Conservation (phyloP, 2,888 invertebrate genomes). For the Caenorhabditis imperialis region DNA sequence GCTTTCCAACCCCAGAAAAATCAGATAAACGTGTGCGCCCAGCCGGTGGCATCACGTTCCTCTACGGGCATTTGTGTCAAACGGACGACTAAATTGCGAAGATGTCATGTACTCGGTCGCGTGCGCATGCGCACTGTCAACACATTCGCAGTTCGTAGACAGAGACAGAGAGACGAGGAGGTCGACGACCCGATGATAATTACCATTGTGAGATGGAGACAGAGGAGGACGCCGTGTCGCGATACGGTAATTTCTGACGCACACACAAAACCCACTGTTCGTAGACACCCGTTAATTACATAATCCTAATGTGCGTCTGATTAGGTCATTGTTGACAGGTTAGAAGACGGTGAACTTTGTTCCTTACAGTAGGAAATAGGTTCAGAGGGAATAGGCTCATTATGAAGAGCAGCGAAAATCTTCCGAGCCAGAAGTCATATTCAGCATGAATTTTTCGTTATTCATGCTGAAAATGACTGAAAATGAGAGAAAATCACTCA, state of each 20-base stretch:
- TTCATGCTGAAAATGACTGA: no score
- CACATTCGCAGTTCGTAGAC: conserved; percentile 38
- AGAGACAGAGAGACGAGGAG: conserved; percentile 1
- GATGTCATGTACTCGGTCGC: conserved; percentile 44
- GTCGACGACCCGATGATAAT: conserved; percentile 50
- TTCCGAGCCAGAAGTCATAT: no score
- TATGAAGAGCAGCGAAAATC: no score
- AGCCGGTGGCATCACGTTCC: conserved; percentile 7
- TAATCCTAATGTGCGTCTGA: conserved; percentile 51
- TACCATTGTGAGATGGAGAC: conserved; percentile 38
- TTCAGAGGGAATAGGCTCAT: no score
- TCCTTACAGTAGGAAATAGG: no score
- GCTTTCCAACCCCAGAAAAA: not conserved
- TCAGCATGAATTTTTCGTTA: no score
- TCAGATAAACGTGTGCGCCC: conserved; percentile 5
- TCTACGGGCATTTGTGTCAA: conserved; percentile 39
- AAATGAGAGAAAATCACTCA: no score
- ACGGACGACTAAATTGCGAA: conserved; percentile 27
- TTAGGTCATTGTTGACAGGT: conserved; percentile 18
- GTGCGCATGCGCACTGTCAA: conserved; percentile 36
- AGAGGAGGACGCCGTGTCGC: not conserved
- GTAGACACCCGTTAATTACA: conserved; percentile 49
- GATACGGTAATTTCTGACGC: conserved; percentile 47
- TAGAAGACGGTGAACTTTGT: no score
- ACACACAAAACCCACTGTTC: conserved; percentile 15